Base-by-base conservation (phyloP, 2,888 invertebrate species). In the Neelides folsomi region DNA sequence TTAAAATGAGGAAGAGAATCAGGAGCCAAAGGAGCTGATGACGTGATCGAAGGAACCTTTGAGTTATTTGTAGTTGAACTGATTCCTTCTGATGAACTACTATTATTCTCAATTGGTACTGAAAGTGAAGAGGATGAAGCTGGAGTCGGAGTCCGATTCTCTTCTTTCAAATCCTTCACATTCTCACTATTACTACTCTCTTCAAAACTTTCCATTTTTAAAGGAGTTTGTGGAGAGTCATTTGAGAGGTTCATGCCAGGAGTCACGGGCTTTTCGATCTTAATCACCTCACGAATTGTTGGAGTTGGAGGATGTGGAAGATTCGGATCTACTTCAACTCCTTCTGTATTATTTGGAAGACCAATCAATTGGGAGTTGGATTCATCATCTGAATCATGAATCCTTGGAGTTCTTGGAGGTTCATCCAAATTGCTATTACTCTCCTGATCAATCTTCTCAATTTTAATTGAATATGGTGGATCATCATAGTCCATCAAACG, bases 1-100 rank as follows among this genome's bases (percentile, higher is more conserved):
- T 63, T 62, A 15, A 60, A 60, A 41, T 62, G 62, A 20, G 53
- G 60, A 13, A 58, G 56, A 18, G 57, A 57, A 39, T 43, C 45
- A 8, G 39, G 44, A 42, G 50, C 40, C 19, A 7, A 20, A 18
- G 43, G 20, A 42, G 41, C n/a, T 9, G 8, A n/a, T 15, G 9
- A 15, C 6, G 8, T 16, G 10, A 27, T 15, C 16, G 15, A n/a
- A 13, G 13, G n/a, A 16, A 16, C 20, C 16, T 9, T 19, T 5
- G 40, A 19, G 27, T 27, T 35, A 35, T 35, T 46, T 34, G 15
- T 35, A 34, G 15, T 45, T 20, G 15, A 36, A 34, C 45, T 35
- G 34, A n/a, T 45, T 16, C 15, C 35, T n/a, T 39, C 39, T 20
- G 35, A 44, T 46, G 37, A 27, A 49, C 47, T 10, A 36, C 34